Base-by-base conservation (phyloP, 2,888 invertebrate species). In the Tiliacea aurago region DNA sequence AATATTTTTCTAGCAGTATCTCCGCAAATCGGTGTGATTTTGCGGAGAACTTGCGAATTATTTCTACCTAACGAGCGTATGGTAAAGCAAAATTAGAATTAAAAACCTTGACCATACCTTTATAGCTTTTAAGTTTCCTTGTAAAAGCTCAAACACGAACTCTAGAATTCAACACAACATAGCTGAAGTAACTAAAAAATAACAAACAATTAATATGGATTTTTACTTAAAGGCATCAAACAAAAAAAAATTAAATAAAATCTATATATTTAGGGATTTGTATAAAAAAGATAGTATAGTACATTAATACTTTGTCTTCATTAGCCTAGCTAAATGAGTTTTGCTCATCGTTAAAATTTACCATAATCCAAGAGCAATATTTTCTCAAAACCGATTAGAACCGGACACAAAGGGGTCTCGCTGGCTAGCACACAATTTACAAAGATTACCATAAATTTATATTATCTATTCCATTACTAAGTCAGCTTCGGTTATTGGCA, bases 361-460 rank as follows among this genome's bases (percentile, higher is more conserved):
- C 47, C 43, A 53, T 68, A 83, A 45, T 69, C 23, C 11, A 13
- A 55, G 59, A 47, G 28, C 37, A 65, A 53, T 80, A 74, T 83
- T 73, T 80, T 47, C 56, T 68, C 51, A 6, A 68, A 70, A 62
- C 45, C 56, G 6, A 18, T 70, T 80, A 47, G 63, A 49, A 37
- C 51, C 9, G 23, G 18, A n/a, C 47, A 51, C 70, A 72, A 66
- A 72, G 66, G 82, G 66, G 53, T 45, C 37, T 49, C 55, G 41
- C 43, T 66, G 61, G 15, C 67, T 70, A 73, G 53, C 47, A 58
- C 45, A 63, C 68, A 74, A 83, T 83, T 85, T 78, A 63, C 68
- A 59, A 67, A 70, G 86, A 81, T 80, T 83, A 81, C 33, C 77
- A 86, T 85, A 81, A 85, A 85, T 87, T 85, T 68, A 77, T 70